Percentiles rank a stretch among this genome's conserved stretches.
Evolutionary conservation across 2,113 vertebrate genomes (phyloP).

Genomic region (Cephalopterus ornatus): DNA sequence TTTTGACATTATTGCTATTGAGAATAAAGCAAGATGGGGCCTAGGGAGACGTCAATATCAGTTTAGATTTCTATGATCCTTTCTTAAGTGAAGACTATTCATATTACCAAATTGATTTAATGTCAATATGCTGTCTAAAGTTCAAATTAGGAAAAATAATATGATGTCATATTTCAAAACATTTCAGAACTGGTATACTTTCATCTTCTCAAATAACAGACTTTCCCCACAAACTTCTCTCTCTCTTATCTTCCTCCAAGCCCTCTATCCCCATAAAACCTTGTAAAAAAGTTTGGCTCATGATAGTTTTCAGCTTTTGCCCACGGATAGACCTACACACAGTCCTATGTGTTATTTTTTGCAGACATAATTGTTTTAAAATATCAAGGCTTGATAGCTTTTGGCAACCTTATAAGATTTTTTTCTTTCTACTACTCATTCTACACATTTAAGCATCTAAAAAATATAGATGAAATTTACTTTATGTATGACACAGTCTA

Average conservation of each 20-base stretch:
- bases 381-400: background rate
- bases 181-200: background rate
- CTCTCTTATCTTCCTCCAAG: background rate
- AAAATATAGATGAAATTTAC: background rate
- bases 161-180: background rate
- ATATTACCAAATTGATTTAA: background rate
- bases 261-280: background rate
- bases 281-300: background rate
- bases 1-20: background rate
- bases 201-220: background rate
- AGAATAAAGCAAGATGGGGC: background rate
- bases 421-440: background rate
- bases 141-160: slow-evolving; percentile 17
- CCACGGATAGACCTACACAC: background rate
- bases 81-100: background rate
- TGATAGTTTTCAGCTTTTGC: background rate
- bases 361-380: slow-evolving; percentile 9
- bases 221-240: background rate
- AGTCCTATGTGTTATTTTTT: background rate
- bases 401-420: background rate
- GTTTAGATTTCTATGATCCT: background rate
- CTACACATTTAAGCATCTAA: background rate
- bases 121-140: background rate
- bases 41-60: background rate
- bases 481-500: background rate